Base-by-base conservation (phyloP, 2,113 vertebrate species). In the Aldabrachelys gigantea region DNA sequence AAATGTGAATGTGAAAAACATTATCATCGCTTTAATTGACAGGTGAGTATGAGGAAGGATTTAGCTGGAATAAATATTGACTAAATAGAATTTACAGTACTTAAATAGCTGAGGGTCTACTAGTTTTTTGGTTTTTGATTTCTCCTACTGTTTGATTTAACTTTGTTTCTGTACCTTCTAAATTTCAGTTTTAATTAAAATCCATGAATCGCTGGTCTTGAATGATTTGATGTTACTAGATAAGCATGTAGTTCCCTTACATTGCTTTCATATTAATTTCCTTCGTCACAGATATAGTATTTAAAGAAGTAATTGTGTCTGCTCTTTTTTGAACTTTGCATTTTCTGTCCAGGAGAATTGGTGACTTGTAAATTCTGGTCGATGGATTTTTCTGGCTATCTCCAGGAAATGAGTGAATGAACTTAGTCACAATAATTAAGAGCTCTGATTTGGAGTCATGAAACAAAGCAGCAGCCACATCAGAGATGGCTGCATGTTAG, bases 1-100 rank as follows among this genome's bases (percentile, higher is more conserved):
- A 97, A 99, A 99, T 54, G 99, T 99, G 97, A 99, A 99, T 44
- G 99, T 99, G 89, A 99, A 99, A 98, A 99, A 99, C 98, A 99
- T 99, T 96, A 99, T 99, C 96, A 99, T 99, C 89, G 99, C 99
- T 97, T 99, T 99, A 96, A 99, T 99, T 95, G 99, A 99, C 98
- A 99, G 99, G 99, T 99, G 97, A 97, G 98, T 96, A 65, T 29
- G 82, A 47, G 86, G 89, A 87, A 90, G 90, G 19, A 44, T 38
- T 27, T 53, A 21, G 22, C 47, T 78, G 72, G 8, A 78, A 78
- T 95, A 93, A 96, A 92, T 88, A 54, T 38, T 87, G 79, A 31
- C 80, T 95, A 80, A 35, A 22, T 38, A 89, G 75, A 94, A 22
- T 56, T 88, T 81, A 29, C 57, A 29, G 27, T 90, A 29, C 25